These are phyloP conservation scores for Hyperoplus lanceolatus DNA, from an alignment of 2,797 vertebrate genomes.

Conservation along the genomic window DNA sequence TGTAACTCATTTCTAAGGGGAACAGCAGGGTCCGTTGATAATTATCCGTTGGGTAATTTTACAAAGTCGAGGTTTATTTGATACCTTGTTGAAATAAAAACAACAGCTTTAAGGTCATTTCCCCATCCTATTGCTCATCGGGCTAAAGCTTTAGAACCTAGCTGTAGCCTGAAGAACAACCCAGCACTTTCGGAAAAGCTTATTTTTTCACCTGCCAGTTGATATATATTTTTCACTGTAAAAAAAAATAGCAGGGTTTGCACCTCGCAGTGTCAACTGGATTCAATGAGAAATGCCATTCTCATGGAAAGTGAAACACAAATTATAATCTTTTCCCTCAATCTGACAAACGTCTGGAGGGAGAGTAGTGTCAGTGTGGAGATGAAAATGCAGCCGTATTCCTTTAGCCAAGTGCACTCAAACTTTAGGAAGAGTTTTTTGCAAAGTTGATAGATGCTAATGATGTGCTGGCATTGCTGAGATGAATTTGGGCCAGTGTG, in stretches of 20 bases:
- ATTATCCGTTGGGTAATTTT: background rate
- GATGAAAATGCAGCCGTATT: slow-evolving; percentile 44
- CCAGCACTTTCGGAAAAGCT: background rate
- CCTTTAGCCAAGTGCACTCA: slow-evolving; percentile 53
- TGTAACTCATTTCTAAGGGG: background rate
- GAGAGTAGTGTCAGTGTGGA: slow-evolving; percentile 36
- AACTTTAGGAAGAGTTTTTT: slow-evolving; percentile 64
- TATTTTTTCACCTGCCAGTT: slow-evolving; percentile 22
- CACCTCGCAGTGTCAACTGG: slow-evolving; percentile 11
- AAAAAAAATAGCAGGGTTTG: slow-evolving; percentile 19
- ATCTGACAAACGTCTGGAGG: slow-evolving; percentile 46
- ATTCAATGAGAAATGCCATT: slow-evolving; percentile 27
- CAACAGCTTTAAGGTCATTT: background rate
- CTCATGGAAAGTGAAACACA: slow-evolving; percentile 33
- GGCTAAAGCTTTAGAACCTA: background rate
- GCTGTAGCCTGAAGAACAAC: background rate
- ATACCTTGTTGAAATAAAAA: background rate
- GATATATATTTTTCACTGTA: slow-evolving; percentile 19
- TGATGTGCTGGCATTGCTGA: slow-evolving; percentile 68
- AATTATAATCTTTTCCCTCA: slow-evolving; percentile 40
- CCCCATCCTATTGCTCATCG: background rate
- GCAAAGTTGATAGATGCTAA: slow-evolving; percentile 66
- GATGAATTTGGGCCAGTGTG: slow-evolving; percentile 74
- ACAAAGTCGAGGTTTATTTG: background rate
- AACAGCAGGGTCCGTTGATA: background rate